Evolutionary conservation across 1,140 invertebrate species (phyloP).

Genomic region (Maniola jurtina): DNA sequence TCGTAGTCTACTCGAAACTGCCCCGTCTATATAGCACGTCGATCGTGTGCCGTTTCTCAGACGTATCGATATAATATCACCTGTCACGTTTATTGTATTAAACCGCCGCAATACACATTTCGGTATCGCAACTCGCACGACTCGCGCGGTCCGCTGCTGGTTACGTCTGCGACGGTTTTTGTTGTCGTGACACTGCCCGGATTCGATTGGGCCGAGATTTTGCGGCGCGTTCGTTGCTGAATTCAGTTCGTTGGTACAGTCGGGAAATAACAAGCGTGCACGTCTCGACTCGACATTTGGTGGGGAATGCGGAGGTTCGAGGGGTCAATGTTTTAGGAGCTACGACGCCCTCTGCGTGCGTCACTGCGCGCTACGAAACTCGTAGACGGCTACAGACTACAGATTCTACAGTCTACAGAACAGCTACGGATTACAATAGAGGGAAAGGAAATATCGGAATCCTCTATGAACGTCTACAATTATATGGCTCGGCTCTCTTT

Average conservation of each 20-base stretch:
- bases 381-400: slow-evolving; percentile 59
- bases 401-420: slow-evolving; percentile 39
- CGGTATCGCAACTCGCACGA: slow-evolving; percentile 19
- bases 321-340: slow-evolving; percentile 49
- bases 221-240: slow-evolving; percentile 28
- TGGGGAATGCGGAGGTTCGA: slow-evolving; percentile 47
- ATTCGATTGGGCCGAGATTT: slow-evolving; percentile 26
- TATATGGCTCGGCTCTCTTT: slow-evolving; percentile 3
- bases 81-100: slow-evolving; percentile 20
- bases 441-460: neutral
- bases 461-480: neutral
- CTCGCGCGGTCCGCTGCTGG: neutral
- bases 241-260: slow-evolving; percentile 37
- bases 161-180: slow-evolving; percentile 28
- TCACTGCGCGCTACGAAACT: slow-evolving; percentile 58
- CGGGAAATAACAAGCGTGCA: slow-evolving; percentile 32
- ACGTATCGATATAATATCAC: neutral
- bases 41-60: neutral
- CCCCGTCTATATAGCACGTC: neutral
- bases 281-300: slow-evolving; percentile 32
- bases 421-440: slow-evolving; percentile 1
- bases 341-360: slow-evolving; percentile 50
- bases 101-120: slow-evolving; percentile 14
- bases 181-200: slow-evolving; percentile 31
- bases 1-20: too few species aligned